These are phyloP conservation scores for Bombylius discolor DNA, from an alignment of 2,888 invertebrate genomes.

Conservation along the genomic window DNA sequence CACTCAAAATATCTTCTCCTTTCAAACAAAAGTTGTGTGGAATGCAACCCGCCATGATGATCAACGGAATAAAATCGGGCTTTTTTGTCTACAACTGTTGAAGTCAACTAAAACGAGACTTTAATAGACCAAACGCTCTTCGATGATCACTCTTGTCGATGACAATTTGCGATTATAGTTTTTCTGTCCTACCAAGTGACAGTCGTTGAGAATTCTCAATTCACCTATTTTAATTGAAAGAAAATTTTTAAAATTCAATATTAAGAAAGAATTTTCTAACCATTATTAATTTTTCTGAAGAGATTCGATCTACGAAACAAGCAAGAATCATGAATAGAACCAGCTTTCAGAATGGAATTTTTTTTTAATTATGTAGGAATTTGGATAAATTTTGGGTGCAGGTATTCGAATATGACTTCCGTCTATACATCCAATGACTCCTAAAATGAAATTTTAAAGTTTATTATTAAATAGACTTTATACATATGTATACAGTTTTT, in stretches of 20 bases:
- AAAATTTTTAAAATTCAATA: background rate
- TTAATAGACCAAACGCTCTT: background rate
- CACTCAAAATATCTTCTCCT: background rate
- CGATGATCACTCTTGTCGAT: background rate
- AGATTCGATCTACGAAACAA: slow-evolving; percentile 4
- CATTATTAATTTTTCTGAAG: background rate
- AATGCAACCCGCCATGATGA: background rate
- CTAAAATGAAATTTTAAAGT: background rate
- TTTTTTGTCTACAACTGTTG: background rate
- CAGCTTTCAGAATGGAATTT: slow-evolving; percentile 5
- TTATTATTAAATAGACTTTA: background rate
- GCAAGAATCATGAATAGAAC: slow-evolving; percentile 5
- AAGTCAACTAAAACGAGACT: background rate
- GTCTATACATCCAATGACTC: background rate
- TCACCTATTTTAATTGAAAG: background rate
- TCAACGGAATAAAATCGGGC: background rate
- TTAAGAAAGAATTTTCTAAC: background rate
- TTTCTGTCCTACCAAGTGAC: background rate
- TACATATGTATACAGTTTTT: background rate
- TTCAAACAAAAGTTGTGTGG: background rate
- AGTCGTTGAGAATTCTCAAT: background rate
- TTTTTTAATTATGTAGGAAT: slow-evolving; percentile 4
- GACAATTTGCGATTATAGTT: background rate
- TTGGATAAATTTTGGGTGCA: background rate
- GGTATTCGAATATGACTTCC: background rate